Base-by-base conservation (phyloP, 2,113 vertebrate species). In the Terrapene triunguis region DNA sequence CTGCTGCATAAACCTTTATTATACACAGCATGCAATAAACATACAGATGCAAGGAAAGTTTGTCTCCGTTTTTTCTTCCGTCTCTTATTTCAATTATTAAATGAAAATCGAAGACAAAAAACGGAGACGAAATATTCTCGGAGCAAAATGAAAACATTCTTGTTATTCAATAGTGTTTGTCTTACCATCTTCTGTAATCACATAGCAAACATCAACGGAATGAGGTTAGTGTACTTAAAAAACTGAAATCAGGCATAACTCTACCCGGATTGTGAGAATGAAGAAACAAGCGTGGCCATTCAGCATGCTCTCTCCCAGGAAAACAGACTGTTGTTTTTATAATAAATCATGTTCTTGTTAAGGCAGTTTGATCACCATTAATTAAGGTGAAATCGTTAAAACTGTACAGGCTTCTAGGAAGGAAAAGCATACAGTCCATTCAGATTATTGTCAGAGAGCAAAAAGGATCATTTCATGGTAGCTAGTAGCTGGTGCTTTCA, bases 251-350 rank as follows among this genome's bases (percentile, higher is more conserved):
- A 81, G 53, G 57, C 85, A 86, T 89, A 89, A 96, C 91, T 85
- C 44, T 97, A 82, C 53, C 0, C 0, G 89, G 92, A 79, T 80
- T 93, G 88, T 74, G 88, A 93, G 91, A 42, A 35, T 38, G 59
- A 76, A 38, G 65, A 72, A 93, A 95, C 74, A 95, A 96, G 89
- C 8, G 48, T 85, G 47, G 48, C 76, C n/a, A 93, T 84, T 90
- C 89, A 93, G 65, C 65, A 78, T 65, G 54, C 76, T 72, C 12
- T 42, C 25, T 95, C 89, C 44, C 80, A 88, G 57, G 92, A 94
- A 94, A 95, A 92, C 22, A 85, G n/a, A 47, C 0, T 16, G 16
- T 84, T 42, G 8, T 51, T 92, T 96, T 22, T 79, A 79, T 96
- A 91, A 84, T 22, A 65, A 94, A 57, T 78, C 0, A 0, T 14